Evolutionary conservation across 2,888 invertebrate genomes (phyloP).

Genomic region (Idaea aversata): DNA sequence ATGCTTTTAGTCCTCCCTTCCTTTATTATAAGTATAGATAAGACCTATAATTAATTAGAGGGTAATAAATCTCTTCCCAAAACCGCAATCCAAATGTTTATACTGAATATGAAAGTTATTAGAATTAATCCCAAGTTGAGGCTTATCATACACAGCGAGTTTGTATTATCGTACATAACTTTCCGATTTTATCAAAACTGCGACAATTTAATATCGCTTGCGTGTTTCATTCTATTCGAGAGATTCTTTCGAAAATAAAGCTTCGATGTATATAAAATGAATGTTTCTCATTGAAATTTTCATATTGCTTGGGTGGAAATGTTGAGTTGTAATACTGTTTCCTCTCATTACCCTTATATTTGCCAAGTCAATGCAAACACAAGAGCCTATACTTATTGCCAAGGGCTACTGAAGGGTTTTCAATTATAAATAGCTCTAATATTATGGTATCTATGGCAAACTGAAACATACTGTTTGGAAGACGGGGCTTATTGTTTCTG

Average conservation of each 20-base stretch:
- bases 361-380: constrained; percentile 66
- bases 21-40: too few species aligned
- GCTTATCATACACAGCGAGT: constrained; percentile 45
- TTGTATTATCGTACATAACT: constrained; percentile 15
- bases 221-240: constrained; percentile 7
- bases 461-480: too few species aligned
- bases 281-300: not conserved
- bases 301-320: constrained; percentile 27
- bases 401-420: constrained; percentile 1
- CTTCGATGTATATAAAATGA: not conserved
- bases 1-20: too few species aligned
- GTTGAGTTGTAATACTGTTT: constrained; percentile 68
- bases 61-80: too few species aligned
- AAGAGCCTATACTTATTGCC: constrained; percentile 35
- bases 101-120: constrained; percentile 47
- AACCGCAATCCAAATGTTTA: too few species aligned
- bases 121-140: constrained; percentile 48
- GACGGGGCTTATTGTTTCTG: too few species aligned
- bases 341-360: constrained; percentile 70
- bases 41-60: too few species aligned
- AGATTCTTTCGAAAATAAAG: not conserved
- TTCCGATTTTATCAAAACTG: not conserved
- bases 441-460: too few species aligned
- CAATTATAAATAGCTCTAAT: too few species aligned
- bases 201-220: constrained; percentile 19